These are phyloP conservation scores for Ovis canadensis DNA, from an alignment of 2,113 vertebrate species.

Conservation along the genomic window DNA sequence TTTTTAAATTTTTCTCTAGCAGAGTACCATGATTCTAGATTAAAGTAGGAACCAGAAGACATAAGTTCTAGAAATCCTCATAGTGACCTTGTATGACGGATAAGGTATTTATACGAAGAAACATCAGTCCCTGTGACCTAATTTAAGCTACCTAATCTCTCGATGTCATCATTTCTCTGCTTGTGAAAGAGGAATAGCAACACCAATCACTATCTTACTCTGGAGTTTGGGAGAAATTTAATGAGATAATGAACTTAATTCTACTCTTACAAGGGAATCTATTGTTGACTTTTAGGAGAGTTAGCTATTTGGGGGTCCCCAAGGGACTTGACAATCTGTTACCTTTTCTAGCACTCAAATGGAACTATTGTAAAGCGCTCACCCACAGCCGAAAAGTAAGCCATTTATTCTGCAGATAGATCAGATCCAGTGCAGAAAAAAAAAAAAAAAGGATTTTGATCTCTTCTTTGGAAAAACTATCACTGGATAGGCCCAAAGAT, in stretches of 20 bases:
- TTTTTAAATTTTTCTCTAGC: neutral
- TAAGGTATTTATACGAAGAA: conserved; percentile 11
- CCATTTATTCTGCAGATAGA: conserved; percentile 49
- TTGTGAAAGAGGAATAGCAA: neutral
- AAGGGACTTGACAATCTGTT: conserved; percentile 18
- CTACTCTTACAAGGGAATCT: conserved; percentile 29
- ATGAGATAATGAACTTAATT: conserved; percentile 47
- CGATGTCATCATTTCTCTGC: neutral
- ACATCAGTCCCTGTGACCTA: neutral
- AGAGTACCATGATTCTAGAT: neutral
- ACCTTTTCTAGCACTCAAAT: conserved; percentile 41
- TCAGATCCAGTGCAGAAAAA: neutral
- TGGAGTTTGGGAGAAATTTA: conserved; percentile 10
- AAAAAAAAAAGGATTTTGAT: conserved; percentile 9
- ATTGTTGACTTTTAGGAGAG: conserved; percentile 53
- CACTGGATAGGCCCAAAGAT: conserved; percentile 43
- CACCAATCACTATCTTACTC: neutral
- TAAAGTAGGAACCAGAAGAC: neutral
- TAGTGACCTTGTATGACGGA: neutral
- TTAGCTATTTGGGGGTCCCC: conserved; percentile 28
- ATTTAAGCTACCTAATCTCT: conserved; percentile 16
- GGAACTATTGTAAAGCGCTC: conserved; percentile 50
- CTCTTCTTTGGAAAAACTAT: conserved; percentile 49
- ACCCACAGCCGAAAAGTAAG: conserved; percentile 42
- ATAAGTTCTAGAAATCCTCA: neutral